Evolutionary conservation across 2,797 vertebrate species (phyloP).

Genomic region (Hemibagrus guttatus): DNA sequence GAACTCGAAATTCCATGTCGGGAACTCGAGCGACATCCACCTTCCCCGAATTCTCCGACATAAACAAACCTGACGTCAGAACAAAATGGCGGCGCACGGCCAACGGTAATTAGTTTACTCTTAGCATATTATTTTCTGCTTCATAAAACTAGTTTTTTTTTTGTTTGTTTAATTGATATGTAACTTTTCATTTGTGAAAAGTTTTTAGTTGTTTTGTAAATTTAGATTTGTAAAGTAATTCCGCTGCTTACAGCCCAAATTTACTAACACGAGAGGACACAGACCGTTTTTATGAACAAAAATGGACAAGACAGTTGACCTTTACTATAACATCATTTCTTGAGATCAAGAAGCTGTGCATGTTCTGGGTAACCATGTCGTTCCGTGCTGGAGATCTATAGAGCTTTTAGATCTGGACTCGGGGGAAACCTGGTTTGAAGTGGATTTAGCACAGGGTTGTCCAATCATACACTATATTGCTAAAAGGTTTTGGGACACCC

Average conservation of each 20-base stretch:
- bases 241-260: neutral
- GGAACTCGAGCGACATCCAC: too few relatives aligned
- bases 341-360: neutral
- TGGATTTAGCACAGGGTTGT: neutral
- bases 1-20: neutral
- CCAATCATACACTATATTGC: too few relatives aligned
- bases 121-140: neutral
- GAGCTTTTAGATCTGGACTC: neutral
- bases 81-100: conserved; percentile 1
- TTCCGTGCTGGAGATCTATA: neutral
- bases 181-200: neutral
- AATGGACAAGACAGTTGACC: neutral
- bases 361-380: neutral
- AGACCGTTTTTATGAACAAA: neutral
- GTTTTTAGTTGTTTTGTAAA: neutral
- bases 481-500: too few relatives aligned
- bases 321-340: neutral
- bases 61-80: conserved; percentile 11
- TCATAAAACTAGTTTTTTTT: neutral
- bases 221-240: neutral
- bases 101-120: neutral
- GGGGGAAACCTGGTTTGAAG: neutral
- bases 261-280: neutral
- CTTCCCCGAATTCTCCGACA: neutral
- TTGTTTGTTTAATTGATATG: too few relatives aligned